These are phyloP conservation scores for Lichenostomus cassidix DNA, from an alignment of 2,113 vertebrate genomes.

Conservation along the genomic window DNA sequence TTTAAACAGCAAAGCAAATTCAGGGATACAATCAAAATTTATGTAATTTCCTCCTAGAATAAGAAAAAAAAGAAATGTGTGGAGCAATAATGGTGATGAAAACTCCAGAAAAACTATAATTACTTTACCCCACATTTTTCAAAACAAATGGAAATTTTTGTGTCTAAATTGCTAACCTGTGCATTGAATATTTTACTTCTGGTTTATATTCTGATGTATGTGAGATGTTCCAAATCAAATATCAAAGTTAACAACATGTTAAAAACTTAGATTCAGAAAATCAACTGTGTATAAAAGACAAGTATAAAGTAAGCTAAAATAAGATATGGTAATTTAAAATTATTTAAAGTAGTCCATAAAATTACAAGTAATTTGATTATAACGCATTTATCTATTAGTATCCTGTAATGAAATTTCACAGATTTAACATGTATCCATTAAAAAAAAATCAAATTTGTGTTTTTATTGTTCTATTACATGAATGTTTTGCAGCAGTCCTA, in stretches of 20 bases:
- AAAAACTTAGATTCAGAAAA: not conserved
- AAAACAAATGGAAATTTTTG: not conserved
- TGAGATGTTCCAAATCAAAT: not conserved
- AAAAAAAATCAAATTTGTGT: not conserved
- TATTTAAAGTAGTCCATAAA: not conserved
- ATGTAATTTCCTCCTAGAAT: not conserved
- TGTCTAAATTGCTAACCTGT: not conserved
- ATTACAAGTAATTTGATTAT: not conserved
- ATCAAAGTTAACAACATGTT: not conserved
- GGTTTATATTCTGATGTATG: not conserved
- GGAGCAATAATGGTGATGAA: not conserved
- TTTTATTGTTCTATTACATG: not conserved
- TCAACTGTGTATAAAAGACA: not conserved
- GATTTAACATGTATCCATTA: not conserved
- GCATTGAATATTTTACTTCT: not conserved
- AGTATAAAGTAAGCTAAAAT: not conserved
- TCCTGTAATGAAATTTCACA: not conserved
- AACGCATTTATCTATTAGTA: not conserved
- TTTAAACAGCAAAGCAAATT: not conserved
- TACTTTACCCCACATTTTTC: not conserved
- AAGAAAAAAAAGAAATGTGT: not conserved
- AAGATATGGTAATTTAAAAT: not conserved
- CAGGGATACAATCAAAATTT: not conserved
- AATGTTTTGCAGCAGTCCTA: not conserved
- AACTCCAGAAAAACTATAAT: not conserved